phyloP scores from a whole-genome alignment of 2,888 invertebrate genomes.

The Phlogophora meticulosa region DNA sequence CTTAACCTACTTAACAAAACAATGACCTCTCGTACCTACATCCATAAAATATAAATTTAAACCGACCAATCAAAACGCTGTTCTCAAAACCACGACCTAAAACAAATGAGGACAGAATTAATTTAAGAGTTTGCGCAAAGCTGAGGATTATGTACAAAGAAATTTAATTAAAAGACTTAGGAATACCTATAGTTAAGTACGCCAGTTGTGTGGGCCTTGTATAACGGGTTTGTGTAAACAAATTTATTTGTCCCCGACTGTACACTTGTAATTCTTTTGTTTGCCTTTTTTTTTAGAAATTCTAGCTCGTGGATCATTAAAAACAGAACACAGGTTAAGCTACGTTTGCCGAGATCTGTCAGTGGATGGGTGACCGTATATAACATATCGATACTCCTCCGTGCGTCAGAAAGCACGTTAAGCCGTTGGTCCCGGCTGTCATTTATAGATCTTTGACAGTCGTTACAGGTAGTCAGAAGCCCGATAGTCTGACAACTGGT shows the following conservation, averaged over 20 bases:
- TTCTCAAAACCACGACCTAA: constrained; percentile 23
- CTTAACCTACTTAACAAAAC: constrained; percentile 18
- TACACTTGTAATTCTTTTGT: constrained; percentile 14
- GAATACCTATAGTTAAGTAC: constrained; percentile 42
- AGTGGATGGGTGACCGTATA: too few species aligned
- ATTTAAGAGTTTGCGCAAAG: constrained; percentile 51
- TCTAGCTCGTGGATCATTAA: not conserved
- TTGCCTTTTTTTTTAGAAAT: not conserved
- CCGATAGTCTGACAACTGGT: too few species aligned
- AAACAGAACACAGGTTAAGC: not conserved
- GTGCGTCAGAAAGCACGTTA: too few species aligned
- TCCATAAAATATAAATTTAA: constrained; percentile 20
- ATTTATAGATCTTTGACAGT: too few species aligned
- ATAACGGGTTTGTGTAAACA: constrained; percentile 31
- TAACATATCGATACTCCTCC: too few species aligned
- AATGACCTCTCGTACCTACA: constrained; percentile 1
- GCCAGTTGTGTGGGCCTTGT: constrained; percentile 33
- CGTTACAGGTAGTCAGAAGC: too few species aligned
- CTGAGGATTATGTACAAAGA: constrained; percentile 63
- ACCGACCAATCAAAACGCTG: constrained; percentile 34
- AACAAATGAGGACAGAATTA: constrained; percentile 53
- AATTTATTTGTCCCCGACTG: constrained; percentile 42
- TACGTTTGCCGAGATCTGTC: too few species aligned
- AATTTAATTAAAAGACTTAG: constrained; percentile 72
- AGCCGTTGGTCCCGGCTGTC: too few species aligned